Evolutionary conservation across 2,797 vertebrate species (phyloP).

Genomic region (Chanos chanos): DNA sequence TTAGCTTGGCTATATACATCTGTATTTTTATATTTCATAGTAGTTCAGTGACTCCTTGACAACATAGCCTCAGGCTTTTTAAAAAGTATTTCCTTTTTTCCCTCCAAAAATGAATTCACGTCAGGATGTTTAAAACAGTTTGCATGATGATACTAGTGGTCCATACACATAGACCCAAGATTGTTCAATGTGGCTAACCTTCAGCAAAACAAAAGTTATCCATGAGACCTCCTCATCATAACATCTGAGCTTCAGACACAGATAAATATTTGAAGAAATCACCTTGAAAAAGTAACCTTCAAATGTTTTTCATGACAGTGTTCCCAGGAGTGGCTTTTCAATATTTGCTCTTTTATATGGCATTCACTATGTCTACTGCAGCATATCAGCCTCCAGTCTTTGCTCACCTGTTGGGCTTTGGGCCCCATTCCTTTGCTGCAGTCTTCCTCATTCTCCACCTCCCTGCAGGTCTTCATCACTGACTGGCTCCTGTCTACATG

Average conservation of each 20-base stretch:
- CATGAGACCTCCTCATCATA: conserved; percentile 29
- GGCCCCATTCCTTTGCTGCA: conserved; percentile 39
- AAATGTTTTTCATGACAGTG: conserved; percentile 41
- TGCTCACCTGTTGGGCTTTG: conserved; percentile 3
- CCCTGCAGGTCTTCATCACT: conserved; percentile 64
- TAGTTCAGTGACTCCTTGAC: too few species aligned
- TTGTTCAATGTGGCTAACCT: conserved; percentile 49
- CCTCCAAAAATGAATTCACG: too few species aligned
- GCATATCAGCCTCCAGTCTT: background rate
- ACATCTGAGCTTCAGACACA: conserved; percentile 37
- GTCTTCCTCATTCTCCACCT: conserved; percentile 15
- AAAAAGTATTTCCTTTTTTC: too few species aligned
- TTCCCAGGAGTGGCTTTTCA: background rate
- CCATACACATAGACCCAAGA: conserved; percentile 32
- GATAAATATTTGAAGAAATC: conserved; percentile 24
- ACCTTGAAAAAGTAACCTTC: conserved; percentile 64
- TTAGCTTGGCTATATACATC: too few species aligned
- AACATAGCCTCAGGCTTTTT: too few species aligned
- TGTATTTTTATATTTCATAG: too few species aligned
- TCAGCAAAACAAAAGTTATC: conserved; percentile 43
- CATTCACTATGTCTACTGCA: background rate
- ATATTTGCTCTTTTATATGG: conserved; percentile 12
- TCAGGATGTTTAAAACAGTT: too few species aligned
- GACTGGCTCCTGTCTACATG: conserved; percentile 54
- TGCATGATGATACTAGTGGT: conserved; percentile 9